Conservation (phyloP, 1,140 invertebrate species). For the Apis florea region DNA sequence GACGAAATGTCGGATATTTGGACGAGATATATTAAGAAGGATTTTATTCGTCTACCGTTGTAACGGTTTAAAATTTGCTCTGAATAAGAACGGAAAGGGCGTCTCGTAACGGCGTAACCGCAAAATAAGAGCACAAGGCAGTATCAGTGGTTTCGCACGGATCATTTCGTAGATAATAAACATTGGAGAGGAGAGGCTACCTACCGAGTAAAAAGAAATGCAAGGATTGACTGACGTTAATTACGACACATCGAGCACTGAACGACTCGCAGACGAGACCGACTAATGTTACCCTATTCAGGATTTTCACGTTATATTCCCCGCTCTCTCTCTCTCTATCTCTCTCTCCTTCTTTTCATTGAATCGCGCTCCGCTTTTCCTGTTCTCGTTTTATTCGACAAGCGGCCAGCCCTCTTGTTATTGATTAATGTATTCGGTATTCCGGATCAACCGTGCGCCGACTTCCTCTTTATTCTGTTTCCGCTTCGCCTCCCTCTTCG, state of each 20-base stretch:
- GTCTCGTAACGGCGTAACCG: neutral
- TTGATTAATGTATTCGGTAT: constrained; percentile 66
- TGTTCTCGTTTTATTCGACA: constrained; percentile 49
- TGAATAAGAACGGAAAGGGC: constrained; percentile 2
- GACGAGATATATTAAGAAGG: too few species aligned
- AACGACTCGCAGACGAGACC: constrained; percentile 40
- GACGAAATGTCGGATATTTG: neutral
- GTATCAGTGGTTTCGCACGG: constrained; percentile 5
- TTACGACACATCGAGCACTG: constrained; percentile 60
- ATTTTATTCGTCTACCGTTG: neutral
- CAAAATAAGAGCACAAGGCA: neutral
- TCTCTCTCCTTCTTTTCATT: constrained; percentile 30
- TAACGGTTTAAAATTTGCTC: neutral
- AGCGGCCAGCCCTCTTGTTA: constrained; percentile 50
- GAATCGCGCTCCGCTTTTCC: constrained; percentile 43
- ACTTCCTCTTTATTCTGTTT: constrained; percentile 36
- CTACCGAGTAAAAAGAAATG: constrained; percentile 12
- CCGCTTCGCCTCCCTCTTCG: neutral
- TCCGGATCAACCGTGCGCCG: constrained; percentile 60
- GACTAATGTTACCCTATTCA: constrained; percentile 58
- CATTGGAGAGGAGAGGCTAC: constrained; percentile 16
- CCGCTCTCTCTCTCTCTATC: constrained; percentile 12
- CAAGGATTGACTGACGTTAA: constrained; percentile 50
- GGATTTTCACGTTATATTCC: constrained; percentile 45
- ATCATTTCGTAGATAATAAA: constrained; percentile 30